Evolutionary conservation across 1,140 invertebrate species (phyloP).

Genomic region (Reticulitermes speratus): DNA sequence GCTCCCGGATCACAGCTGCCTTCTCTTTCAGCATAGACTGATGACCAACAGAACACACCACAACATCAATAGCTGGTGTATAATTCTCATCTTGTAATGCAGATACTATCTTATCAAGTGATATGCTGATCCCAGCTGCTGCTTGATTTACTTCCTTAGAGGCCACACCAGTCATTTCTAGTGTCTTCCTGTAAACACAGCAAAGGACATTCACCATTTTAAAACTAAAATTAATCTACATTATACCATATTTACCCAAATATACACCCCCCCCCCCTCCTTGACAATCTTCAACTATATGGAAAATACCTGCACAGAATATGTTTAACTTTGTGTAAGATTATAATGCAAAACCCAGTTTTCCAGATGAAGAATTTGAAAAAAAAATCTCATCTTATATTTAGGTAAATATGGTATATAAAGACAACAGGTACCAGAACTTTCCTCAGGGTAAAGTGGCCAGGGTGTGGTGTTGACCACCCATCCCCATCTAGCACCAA

Average conservation of each 20-base stretch:
- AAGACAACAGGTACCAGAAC: no score
- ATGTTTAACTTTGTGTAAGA: no score
- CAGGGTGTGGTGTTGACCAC: no score
- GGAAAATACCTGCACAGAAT: no score
- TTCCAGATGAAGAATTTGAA: no score
- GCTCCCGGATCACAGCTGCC: conserved; percentile 56
- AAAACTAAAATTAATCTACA: conserved; percentile 37
- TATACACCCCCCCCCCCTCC: background rate
- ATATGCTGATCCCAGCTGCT: conserved; percentile 74
- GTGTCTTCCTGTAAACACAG: conserved; percentile 44
- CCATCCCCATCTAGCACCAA: no score
- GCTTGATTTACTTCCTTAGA: conserved; percentile 52
- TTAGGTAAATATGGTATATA: no score
- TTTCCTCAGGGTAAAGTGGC: no score
- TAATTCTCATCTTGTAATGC: conserved; percentile 51
- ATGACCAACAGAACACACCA: conserved; percentile 63
- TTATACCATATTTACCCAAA: background rate
- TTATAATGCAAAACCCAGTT: no score
- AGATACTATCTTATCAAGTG: conserved; percentile 66
- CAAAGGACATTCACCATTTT: no score
- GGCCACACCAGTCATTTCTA: conserved; percentile 45
- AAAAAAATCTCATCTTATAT: no score
- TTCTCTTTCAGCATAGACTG: conserved; percentile 62
- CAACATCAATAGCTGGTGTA: conserved; percentile 57
- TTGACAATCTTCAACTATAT: background rate